Base-by-base conservation (phyloP, 2,797 vertebrate species). In the Rhabdomys pumilio region DNA sequence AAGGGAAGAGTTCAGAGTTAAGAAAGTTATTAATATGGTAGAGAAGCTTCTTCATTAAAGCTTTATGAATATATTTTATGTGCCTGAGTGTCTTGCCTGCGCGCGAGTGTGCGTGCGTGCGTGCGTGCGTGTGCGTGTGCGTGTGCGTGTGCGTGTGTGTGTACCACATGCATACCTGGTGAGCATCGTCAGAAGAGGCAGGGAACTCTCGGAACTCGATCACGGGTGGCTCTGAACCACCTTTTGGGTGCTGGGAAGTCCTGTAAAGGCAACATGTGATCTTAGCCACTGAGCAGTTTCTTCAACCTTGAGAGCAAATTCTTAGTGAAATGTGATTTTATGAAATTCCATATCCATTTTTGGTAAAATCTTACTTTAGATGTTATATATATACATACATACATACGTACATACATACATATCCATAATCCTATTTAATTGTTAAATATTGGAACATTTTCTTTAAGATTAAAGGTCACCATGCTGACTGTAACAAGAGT, bases 251-350 rank as follows among this genome's bases (percentile, higher is more conserved):
- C 38, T 75, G 38, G 72, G 22, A 75, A 75, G 38, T 75, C 41
- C 38, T 75, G 72, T 38, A 75, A 38, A 75, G 72, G 72, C 10
- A 13, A 75, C 19, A 14, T 55, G 38, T 44, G 81, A 26, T 61
- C 38, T 19, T 83, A 31, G 65, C 41, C 31, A 20, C 14, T 29
- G 34, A 83, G 38, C 57, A 63, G 6, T 47, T 47, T 63, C 41
- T 47, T 19, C 9, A 19, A 29, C 15, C 41, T 44, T 8, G 20
- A 89, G 90, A 85, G 44, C 84, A 69, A 63, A 80, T 90, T 92
- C 50, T 81, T 77, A 50, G 65, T 75, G 24, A 93, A 91, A 88
- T 94, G 57, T 47, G n/a, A 38, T 84, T 93, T 94, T 93, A 59
- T 90, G 12, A 92, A 93, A 87, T 94, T 96, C 6, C 67, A 0